Evolutionary conservation across 2,113 vertebrate genomes (phyloP), one percentile per base, ranked within the genome.

Genomic region (Microcebus griseorufus): DNA sequence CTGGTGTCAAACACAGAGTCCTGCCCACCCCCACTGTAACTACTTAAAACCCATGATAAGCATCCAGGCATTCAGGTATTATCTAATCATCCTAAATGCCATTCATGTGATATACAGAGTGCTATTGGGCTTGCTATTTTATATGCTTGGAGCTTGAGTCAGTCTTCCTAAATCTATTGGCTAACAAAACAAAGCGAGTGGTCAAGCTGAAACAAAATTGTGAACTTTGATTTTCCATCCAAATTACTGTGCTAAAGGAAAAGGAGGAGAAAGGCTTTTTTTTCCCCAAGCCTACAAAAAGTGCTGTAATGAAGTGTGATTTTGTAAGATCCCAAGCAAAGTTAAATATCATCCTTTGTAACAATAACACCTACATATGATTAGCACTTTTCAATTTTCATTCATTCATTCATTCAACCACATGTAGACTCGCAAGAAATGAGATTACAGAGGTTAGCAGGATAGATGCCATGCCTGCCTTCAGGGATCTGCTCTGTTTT

Each of bases 21-120:
- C 37, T 34, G 25, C 8, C 51, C 2, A 60, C 13, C 2, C 8
- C 51, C 1, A 60, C 10, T 1, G 0, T 8, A 20, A n/a, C 20
- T 23, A 1, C 51, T 91, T 64, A 79, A 90, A 94, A 48, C 39
- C 37, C 42, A 14, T 2, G 9, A 34, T 1, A 79, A 80, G 69
- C 60, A 88, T 16, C 17, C 13, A 55, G 13, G 11, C 42, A 72
- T 32, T 70, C 42, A 48, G 67, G 78, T 83, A 53, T 37, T 62
- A 67, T 58, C 93, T 79, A 75, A n/a, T 60, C 70, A 60, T 23
- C 69, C 72, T 39, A 29, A 42, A 16, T 65, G 37, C 16, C 23
- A 45, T 60, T 70, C 34, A 18, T 18, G 29, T n/a, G 39, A 39
- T 79, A 92, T 39, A 51, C 1, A 37, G 5, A n/a, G 14, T 39